These are phyloP conservation scores for Megamerina dolium DNA, from an alignment of 2,888 invertebrate species.

Conservation along the genomic window DNA sequence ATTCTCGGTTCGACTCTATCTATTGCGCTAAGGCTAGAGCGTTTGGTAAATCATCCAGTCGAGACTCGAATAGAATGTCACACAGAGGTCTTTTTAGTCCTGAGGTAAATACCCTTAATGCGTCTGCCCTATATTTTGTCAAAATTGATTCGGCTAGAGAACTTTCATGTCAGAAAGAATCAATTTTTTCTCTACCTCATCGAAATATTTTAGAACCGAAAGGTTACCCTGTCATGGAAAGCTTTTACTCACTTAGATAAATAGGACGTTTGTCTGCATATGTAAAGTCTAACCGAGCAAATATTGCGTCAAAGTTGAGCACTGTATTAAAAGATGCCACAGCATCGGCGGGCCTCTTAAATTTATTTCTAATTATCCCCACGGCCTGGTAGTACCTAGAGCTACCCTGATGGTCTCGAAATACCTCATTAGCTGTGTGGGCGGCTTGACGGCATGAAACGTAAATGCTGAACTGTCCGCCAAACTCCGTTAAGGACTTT, in stretches of 20 bases:
- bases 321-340: constrained; percentile 20
- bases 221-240: constrained; percentile 20
- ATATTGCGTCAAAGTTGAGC: constrained; percentile 17
- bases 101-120: neutral
- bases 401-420: neutral
- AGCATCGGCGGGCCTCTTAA: constrained; percentile 10
- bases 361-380: constrained; percentile 12
- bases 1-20: neutral
- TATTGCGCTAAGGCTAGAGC: neutral
- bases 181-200: constrained; percentile 19
- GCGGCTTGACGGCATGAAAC: constrained; percentile 4
- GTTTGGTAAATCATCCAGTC: neutral
- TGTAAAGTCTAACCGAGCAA: constrained; percentile 19
- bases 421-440: constrained; percentile 1
- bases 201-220: constrained; percentile 18
- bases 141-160: neutral
- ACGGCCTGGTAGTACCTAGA: neutral
- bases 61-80: neutral
- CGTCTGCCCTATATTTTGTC: neutral
- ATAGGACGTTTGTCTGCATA: constrained; percentile 20
- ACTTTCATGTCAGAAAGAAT: constrained; percentile 12
- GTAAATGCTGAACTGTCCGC: neutral
- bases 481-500: constrained; percentile 1
- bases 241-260: constrained; percentile 17
- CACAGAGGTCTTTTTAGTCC: neutral